Conservation (phyloP, 2,113 vertebrate genomes). For the Anoplopoma fimbria region DNA sequence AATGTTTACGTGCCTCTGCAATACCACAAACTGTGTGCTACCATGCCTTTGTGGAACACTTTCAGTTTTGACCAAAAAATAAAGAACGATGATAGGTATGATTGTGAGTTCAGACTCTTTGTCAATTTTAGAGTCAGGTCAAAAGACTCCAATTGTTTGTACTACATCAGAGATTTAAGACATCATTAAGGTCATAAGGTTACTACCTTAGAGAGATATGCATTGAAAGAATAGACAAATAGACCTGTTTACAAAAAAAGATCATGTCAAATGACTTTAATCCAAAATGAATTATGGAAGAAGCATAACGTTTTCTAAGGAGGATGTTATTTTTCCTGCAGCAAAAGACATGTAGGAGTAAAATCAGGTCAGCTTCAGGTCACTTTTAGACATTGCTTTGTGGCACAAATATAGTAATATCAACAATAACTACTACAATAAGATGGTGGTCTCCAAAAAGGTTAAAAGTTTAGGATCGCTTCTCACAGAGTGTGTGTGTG, state of each 20-base stretch:
- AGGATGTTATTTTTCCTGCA: neutral
- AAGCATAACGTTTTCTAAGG: neutral
- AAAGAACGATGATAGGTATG: neutral
- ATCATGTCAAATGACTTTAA: neutral
- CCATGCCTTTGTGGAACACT: neutral
- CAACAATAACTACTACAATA: neutral
- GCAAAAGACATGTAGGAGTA: neutral
- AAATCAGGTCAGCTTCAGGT: neutral
- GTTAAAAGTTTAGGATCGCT: constrained; percentile 8
- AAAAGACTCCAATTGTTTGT: neutral
- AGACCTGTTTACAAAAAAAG: neutral
- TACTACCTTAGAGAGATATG: neutral
- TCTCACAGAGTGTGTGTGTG: neutral
- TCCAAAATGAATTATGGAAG: neutral
- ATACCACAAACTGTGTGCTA: neutral
- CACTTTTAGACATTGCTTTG: neutral
- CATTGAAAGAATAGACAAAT: neutral
- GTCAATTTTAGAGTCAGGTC: neutral
- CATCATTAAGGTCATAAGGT: no score
- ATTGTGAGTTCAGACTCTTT: neutral
- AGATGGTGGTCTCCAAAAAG: neutral
- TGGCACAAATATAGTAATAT: neutral
- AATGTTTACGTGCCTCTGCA: constrained; percentile 20
- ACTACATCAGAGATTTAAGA: neutral
- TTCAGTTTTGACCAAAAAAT: constrained; percentile 10